Percentiles rank a stretch among this genome's conserved stretches.
Conservation (phyloP, 1,140 invertebrate species). For the Zaprionus lachaisei region DNA sequence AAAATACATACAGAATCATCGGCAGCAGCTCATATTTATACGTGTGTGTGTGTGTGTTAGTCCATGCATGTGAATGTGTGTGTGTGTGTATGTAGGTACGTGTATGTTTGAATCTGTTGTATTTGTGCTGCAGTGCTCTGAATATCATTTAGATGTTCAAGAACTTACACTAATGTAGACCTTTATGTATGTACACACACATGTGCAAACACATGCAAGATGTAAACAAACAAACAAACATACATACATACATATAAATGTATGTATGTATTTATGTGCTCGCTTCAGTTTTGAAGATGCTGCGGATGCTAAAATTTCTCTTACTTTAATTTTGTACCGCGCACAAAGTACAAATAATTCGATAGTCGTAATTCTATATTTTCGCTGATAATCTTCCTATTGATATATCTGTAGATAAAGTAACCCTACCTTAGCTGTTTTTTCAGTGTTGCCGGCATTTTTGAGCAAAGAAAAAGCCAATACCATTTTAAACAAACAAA, state of each 20-base stretch:
- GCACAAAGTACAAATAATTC: neutral
- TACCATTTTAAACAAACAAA: too few species aligned
- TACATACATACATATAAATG: neutral
- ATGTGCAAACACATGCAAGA: too few species aligned
- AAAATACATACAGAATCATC: conserved; percentile 21
- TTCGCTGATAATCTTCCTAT: too few species aligned
- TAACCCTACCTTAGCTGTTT: too few species aligned
- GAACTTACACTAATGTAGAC: neutral
- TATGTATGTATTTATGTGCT: neutral
- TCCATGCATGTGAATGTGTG: neutral
- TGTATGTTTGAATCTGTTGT: neutral
- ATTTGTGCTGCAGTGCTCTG: neutral
- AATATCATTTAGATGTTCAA: neutral
- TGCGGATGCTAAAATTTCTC: neutral
- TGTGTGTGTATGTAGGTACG: neutral
- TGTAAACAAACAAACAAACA: neutral
- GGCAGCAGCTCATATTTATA: conserved; percentile 23
- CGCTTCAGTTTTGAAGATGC: neutral
- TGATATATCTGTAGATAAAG: too few species aligned
- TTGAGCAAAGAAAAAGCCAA: too few species aligned
- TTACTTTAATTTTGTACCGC: neutral
- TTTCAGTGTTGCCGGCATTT: too few species aligned
- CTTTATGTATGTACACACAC: too few species aligned
- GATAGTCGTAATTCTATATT: neutral
- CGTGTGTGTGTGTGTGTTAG: neutral